Conservation (phyloP, 1,140 invertebrate genomes). For the Drosophila micromelanica region DNA sequence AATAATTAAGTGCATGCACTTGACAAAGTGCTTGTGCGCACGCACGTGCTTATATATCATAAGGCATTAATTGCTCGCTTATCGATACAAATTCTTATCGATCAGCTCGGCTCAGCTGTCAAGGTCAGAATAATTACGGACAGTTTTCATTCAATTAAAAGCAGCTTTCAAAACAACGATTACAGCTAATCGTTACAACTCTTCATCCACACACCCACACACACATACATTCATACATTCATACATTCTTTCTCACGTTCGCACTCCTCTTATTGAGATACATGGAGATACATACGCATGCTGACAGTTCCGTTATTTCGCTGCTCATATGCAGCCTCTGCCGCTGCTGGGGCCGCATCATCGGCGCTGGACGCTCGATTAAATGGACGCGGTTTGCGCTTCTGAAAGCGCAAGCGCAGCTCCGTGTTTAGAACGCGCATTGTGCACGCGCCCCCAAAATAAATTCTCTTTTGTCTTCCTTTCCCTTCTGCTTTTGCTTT, state of each 20-base stretch:
- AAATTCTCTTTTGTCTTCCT: neutral
- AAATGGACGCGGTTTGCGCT: conserved; percentile 77
- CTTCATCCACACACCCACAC: conserved; percentile 2
- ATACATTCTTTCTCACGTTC: neutral
- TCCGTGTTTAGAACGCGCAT: conserved; percentile 77
- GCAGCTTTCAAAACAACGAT: conserved; percentile 1
- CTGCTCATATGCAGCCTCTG: conserved; percentile 8
- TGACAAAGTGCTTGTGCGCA: neutral
- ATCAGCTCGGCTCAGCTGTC: conserved; percentile 9
- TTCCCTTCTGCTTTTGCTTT: neutral
- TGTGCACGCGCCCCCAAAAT: neutral
- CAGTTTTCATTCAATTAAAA: conserved; percentile 13
- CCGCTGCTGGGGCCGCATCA: conserved; percentile 50
- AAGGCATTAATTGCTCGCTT: conserved; percentile 21
- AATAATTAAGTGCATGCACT: conserved; percentile 20
- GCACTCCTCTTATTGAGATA: conserved; percentile 28
- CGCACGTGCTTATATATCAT: no score
- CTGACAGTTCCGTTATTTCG: conserved; percentile 38
- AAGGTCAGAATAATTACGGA: conserved; percentile 32
- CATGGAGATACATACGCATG: conserved; percentile 62
- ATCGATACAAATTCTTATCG: conserved; percentile 28
- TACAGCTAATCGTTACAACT: conserved; percentile 13
- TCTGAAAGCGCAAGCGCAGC: conserved; percentile 78
- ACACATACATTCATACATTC: neutral
- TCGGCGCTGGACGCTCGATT: conserved; percentile 79